Evolutionary conservation across 2,797 vertebrate species (phyloP), one percentile per base, ranked within the genome.

Genomic region (Apodemus agrarius): DNA sequence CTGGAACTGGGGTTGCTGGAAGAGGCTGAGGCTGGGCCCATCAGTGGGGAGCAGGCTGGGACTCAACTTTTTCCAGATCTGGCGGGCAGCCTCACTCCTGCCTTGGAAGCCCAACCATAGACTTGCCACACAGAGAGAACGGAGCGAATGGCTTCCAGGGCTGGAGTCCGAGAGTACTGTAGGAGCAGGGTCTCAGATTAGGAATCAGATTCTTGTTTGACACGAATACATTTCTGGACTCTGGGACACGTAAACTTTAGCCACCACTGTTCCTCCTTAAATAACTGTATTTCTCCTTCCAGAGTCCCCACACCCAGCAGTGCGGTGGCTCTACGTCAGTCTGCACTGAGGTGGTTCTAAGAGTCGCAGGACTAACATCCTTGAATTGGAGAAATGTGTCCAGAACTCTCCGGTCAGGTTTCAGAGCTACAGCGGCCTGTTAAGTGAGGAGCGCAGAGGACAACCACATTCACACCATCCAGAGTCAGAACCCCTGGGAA

Each of bases 1-100:
- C 99, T 99, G 69, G 99, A 99, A 97, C 98, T 99, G 84, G 98
- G 98, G 87, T 99, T 99, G 97, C 99, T 99, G 98, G 99, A 99
- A 9, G 99, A 99, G 21, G 99, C 99, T 0, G 99, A 99, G 57
- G 98, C 98, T 43, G 98, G 97, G 75, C 98, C 99, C 90, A 98
- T 99, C 89, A 99, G 98, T 1, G 98, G 97, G 46, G 98, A 98
- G 88, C 89, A 98, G 96, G 98, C 92, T 0, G 87, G 89, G 90
- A 76, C 89, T 93, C 98, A 98, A 43, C 89, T 93, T 84, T 97
- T 98, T 67, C 83, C 95, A 0, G 90, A 54, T 63, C 80, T 61
- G 3, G 43, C 65, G 12, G 2, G 40, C 54, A 17, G 9, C 43
- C 52, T 80, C 6, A 4, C 67, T 82, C 37, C 84, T 91, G 3